phyloP scores from a whole-genome alignment of 2,888 invertebrate genomes.

The Dicranocentrus wangi region DNA sequence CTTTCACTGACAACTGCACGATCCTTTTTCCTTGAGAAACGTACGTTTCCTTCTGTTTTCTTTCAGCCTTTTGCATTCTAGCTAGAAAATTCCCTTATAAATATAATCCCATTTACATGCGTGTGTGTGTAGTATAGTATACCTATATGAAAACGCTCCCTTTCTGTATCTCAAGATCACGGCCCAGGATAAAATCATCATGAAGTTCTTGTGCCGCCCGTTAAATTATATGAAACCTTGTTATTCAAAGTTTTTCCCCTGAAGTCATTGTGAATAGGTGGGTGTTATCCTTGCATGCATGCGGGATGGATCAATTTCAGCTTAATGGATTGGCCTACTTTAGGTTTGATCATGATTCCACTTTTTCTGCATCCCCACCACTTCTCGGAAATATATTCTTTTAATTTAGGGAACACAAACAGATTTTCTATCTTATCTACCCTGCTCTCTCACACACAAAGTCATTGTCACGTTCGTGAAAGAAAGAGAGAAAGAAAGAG shows the following conservation, averaged over 20 bases:
- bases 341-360: slow-evolving; percentile 24
- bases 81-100: neutral
- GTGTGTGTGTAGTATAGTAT: neutral
- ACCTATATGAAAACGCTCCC: too few relatives aligned
- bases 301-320: slow-evolving; percentile 31
- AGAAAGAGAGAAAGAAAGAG: neutral
- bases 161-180: slow-evolving; percentile 18
- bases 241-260: neutral
- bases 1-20: slow-evolving; percentile 30
- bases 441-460: slow-evolving; percentile 15
- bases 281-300: neutral
- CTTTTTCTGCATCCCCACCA: neutral
- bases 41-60: neutral
- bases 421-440: slow-evolving; percentile 7
- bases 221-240: too few relatives aligned
- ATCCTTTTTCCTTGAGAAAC: slow-evolving; percentile 5
- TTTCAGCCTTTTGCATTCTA: too few relatives aligned
- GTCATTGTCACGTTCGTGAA: slow-evolving; percentile 47
- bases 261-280: slow-evolving; percentile 10
- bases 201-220: neutral
- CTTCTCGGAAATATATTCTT: slow-evolving; percentile 10
- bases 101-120: neutral
- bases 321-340: slow-evolving; percentile 39
- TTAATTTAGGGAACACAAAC: slow-evolving; percentile 21
- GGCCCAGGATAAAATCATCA: neutral